Evolutionary conservation across 2,888 invertebrate genomes (phyloP).

Genomic region (Apotomis betuletana): DNA sequence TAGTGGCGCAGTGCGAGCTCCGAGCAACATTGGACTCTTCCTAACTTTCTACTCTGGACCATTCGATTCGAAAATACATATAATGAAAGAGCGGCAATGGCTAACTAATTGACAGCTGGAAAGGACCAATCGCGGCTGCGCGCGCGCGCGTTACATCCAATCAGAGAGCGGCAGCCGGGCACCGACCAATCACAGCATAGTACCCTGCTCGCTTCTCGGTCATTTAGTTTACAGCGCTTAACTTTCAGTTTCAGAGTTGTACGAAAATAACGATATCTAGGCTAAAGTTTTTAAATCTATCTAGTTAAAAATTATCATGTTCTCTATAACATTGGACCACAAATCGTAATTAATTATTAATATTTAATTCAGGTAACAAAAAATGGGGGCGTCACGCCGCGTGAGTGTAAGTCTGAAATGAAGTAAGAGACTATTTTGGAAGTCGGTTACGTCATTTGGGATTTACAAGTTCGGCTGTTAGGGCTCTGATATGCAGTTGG

Average conservation of each 20-base stretch:
- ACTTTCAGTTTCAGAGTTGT: conserved; percentile 15
- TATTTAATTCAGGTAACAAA: conserved; percentile 84
- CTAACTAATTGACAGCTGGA: conserved; percentile 10
- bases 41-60: conserved; percentile 20
- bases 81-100: conserved; percentile 15
- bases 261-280: conserved; percentile 59
- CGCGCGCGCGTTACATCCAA: conserved; percentile 9
- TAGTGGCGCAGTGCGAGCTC: conserved; percentile 36
- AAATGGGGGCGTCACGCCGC: conserved; percentile 71
- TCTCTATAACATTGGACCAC: conserved; percentile 83
- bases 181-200: conserved; percentile 20
- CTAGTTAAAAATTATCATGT: conserved; percentile 78
- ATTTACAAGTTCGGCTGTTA: conserved; percentile 37
- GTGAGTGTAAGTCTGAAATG: conserved; percentile 47
- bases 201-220: conserved; percentile 14
- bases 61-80: neutral
- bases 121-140: neutral
- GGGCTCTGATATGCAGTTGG: conserved; percentile 67
- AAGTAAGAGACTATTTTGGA: conserved; percentile 43
- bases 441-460: conserved; percentile 42
- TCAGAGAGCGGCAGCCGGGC: conserved; percentile 13
- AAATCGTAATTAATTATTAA: conserved; percentile 81
- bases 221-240: conserved; percentile 1
- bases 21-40: conserved; percentile 28
- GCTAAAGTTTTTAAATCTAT: conserved; percentile 74